Evolutionary conservation across 2,113 vertebrate genomes (phyloP), one percentile per base, ranked within the genome.

Genomic region (Entomyzon cyanotis): DNA sequence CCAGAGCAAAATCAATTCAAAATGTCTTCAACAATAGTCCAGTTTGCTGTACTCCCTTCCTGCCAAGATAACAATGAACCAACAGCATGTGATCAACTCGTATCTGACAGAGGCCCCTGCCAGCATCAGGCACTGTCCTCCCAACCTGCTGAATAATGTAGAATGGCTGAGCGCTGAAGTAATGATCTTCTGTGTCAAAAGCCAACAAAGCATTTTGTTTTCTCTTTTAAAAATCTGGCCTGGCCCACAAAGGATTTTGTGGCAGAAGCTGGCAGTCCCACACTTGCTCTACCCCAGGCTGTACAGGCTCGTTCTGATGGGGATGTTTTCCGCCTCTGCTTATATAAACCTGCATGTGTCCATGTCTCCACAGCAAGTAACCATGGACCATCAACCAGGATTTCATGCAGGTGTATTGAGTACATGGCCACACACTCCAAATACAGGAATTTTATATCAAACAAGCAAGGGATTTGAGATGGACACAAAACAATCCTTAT

Each of bases 101-200:
- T 86, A 70, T 96, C 75, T 88, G 85, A 94, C 55, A 65, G 90
- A 79, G 90, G 84, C 63, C 82, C 63, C 90, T 90, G 95, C 93
- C 94, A 91, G 84, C 90, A 80, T 94, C 87, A 85, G 90, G 85
- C 92, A 93, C 92, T 52, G 84, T 88, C 71, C 93, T 95, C 52
- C 56, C 83, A 94, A 94, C 88, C 90, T 96, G 96, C 95, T 97
- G 96, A 97, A 95, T 95, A 96, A 95, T 95, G 95, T 82, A 71
- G 85, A 95, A 96, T 50, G 85, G 73, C 83, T 96, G 90, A 93
- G 65, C 0, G 76, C 92, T 96, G 94, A 95, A 95, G 93, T 96
- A 91, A 93, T 94, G 75, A 80, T 78, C 92, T 80, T 79, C 91
- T 85, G 27, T 96, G 69, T 93, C 60, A 93, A 93, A 96, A 94